These are phyloP conservation scores for Peromyscus polionotus DNA, from an alignment of 2,113 vertebrate genomes.

Conservation along the genomic window DNA sequence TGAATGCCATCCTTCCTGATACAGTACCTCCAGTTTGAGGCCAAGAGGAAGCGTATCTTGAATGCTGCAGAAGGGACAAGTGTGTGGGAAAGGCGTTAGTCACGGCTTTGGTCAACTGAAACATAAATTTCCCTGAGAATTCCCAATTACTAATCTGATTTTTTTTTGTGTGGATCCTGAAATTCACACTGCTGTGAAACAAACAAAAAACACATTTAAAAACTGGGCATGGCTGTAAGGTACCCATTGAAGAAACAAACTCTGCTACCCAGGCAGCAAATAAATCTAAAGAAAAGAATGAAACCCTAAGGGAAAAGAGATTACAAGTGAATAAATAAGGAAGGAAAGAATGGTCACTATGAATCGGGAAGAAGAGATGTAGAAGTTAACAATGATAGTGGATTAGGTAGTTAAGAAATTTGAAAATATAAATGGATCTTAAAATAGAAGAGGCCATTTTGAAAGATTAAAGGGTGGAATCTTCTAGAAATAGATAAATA, in stretches of 20 bases:
- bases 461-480: not conserved
- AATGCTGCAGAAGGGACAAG: not conserved
- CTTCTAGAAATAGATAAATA: not conserved
- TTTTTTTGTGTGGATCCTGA: not conserved
- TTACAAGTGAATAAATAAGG: not conserved
- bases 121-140: not conserved
- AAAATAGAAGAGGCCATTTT: not conserved
- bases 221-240: not conserved
- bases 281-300: not conserved
- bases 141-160: not conserved
- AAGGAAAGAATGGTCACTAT: not conserved
- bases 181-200: not conserved
- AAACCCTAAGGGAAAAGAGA: not conserved
- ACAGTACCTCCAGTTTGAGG: not conserved
- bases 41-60: not conserved
- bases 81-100: not conserved
- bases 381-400: not conserved
- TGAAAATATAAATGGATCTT: not conserved
- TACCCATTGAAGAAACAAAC: not conserved
- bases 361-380: not conserved
- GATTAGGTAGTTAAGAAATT: not conserved
- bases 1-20: not conserved
- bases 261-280: not conserved
- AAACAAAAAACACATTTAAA: not conserved
- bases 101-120: not conserved